Evolutionary conservation across 1,140 invertebrate genomes (phyloP).

Genomic region (Akabosia matsudoensis): DNA sequence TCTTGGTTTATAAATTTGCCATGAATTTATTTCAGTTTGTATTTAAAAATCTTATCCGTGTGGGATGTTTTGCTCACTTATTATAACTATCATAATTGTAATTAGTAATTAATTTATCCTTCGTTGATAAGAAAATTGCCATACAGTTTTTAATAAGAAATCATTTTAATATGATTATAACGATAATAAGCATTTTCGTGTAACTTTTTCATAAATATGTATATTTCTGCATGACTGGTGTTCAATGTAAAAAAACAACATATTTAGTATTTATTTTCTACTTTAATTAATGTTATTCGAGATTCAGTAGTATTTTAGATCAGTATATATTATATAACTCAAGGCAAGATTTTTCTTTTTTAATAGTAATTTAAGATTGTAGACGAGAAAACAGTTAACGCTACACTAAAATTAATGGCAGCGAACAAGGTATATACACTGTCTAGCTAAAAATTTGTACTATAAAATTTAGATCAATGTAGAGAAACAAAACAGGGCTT

Average conservation of each 20-base stretch:
- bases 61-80: conserved; percentile 20
- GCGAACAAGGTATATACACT: too few relatives aligned
- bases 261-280: conserved; percentile 7
- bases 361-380: too few relatives aligned
- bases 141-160: conserved; percentile 2
- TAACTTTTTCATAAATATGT: not conserved
- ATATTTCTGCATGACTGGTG: conserved; percentile 21
- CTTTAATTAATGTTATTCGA: not conserved
- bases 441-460: too few relatives aligned
- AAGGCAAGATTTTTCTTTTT: too few relatives aligned
- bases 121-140: too few relatives aligned
- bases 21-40: not conserved
- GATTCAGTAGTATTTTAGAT: not conserved
- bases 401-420: too few relatives aligned
- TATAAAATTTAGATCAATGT: too few relatives aligned
- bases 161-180: not conserved
- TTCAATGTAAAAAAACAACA: conserved; percentile 7
- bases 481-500: too few relatives aligned
- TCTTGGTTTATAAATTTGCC: too few relatives aligned
- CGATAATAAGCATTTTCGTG: not conserved
- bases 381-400: too few relatives aligned
- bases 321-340: too few relatives aligned
- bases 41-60: not conserved
- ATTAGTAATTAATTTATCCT: too few relatives aligned
- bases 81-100: not conserved